Evolutionary conservation across 92 coral and sea anemone genomes (phyloP), one percentile per base, ranked within the genome.

Genomic region (Pocillopora grandis): DNA sequence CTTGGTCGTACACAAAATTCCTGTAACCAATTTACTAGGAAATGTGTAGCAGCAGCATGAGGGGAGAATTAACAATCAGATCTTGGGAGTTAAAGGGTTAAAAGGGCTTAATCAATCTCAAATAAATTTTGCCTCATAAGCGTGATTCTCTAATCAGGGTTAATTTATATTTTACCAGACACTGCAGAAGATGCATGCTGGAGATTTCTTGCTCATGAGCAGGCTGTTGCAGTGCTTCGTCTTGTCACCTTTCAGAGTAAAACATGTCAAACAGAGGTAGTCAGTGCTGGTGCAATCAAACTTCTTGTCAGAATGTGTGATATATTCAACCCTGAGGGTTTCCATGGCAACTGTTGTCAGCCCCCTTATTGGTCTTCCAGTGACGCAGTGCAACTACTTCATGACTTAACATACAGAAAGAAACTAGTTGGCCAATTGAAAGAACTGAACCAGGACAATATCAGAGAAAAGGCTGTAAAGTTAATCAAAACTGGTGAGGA

Each of bases 301-400:
- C 90, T 82, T n/a, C 62, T 96, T 63, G 86, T 96, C 10, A 64
- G 88, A 62, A 88, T 96, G 76, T 94, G 98, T 56, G 93, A 91
- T 62, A 83, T 94, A 55, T 92, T 90, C 76, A 87, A 88, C 74
- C 88, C 92, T 13, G 72, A 63, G 63, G 92, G 96, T 75, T 42
- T 20, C 48, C 98, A 96, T 87, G 82, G 92, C 66, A 89, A 83
- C 82, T 96, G 98, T 87, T 96, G 98, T 74, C 87, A 83, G 59
- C 55, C 76, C 20, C 63, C 67, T 23, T 56, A 63, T 18, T 63
- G 86, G 27, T 90, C 87, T 57, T 83, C 90, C 1, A 58, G 65
- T 9, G 82, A 88, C 42, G 98, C 96, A 3, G 88, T 85, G 19
- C 65, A 82, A 12, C 80, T 76, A 67, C 80, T 96, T 9, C 71